Evolutionary conservation across 1,140 invertebrate species (phyloP), one percentile per base, ranked within the genome.

Genomic region (Diploscapter pachys): DNA sequence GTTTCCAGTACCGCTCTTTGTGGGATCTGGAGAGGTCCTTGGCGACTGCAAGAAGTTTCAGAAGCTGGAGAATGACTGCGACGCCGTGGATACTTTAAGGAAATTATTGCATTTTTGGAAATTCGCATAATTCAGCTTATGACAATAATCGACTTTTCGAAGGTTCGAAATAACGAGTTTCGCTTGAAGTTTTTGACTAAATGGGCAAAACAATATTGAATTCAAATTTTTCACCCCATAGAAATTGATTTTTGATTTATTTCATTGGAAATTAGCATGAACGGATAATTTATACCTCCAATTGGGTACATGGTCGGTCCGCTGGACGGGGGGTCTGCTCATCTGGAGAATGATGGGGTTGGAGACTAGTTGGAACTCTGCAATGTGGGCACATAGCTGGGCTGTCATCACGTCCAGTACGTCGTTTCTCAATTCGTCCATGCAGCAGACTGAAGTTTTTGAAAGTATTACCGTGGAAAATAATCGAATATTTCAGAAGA

Each of bases 21-120:
- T 78, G 77, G 3, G 71, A 55, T 69, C 77, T 78, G 3, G 77
- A 78, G 52, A 70, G 70, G 55, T 79, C 76, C 56, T 78, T 78
- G 6, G 77, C 51, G 51, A 71, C 63, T 4, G 77, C 74, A 53
- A 78, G 52, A 8, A 77, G 11, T 56, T 66, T 77, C 4, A 75
- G 63, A 5, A 78, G 51, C 55, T 78, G 69, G 51, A 78, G 6
- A 54, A 78, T 54, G n/a, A 78, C 70, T 31, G 69, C 68, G 2
- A 76, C 71, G 51, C 77, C 77, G 31, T 78, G 48, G n/a, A 72
- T n/a, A 65, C 75, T 76, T n/a, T 52, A 72, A 70, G 4, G 53
- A 55, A 11, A 13, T 68, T 6, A 52, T 0, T 59, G 31, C 57
- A 59, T 59, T 31, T 31, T 31, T 31, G 31, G 31, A 31, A 59